Percentiles rank a stretch among this genome's conserved stretches.
These are phyloP conservation scores for Drosophila fulvimacula DNA, from an alignment of 2,888 invertebrate genomes.

Conservation along the genomic window DNA sequence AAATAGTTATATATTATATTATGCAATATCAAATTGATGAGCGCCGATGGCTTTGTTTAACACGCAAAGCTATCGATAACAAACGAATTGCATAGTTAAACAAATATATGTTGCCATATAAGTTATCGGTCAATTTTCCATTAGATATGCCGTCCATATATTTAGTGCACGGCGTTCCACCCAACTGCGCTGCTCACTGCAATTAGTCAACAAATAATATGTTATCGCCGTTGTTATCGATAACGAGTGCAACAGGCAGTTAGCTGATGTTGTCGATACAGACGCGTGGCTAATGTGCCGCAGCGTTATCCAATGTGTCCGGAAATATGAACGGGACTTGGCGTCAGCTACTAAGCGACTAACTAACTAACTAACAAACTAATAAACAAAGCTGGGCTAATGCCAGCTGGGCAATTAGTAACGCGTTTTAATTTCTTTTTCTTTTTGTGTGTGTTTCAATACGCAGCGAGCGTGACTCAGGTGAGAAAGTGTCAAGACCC, in stretches of 20 bases:
- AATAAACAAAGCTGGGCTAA: constrained; percentile 9
- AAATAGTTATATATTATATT: too few relatives aligned
- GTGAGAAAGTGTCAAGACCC: constrained; percentile 69
- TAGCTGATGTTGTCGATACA: not conserved
- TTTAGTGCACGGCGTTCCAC: not conserved
- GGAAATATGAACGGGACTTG: constrained; percentile 32
- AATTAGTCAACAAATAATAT: not conserved
- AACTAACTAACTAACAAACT: constrained; percentile 6
- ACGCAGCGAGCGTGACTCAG: constrained; percentile 57
- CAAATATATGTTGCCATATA: not conserved
- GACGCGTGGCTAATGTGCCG: constrained; percentile 20
- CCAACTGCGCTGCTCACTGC: not conserved
- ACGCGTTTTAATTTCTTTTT: constrained; percentile 22
- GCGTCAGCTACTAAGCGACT: constrained; percentile 14
- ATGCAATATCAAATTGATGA: too few relatives aligned
- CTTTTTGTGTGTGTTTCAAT: constrained; percentile 18
- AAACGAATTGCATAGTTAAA: not conserved
- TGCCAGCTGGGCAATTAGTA: constrained; percentile 39
- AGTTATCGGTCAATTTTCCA: not conserved
- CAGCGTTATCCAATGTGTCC: constrained; percentile 16
- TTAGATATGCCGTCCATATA: not conserved
- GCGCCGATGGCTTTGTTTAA: too few relatives aligned
- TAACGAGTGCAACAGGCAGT: not conserved
- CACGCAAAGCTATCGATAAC: not conserved
- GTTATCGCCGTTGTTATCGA: constrained; percentile 7